Evolutionary conservation across 2,888 invertebrate genomes (phyloP), one percentile per base, ranked within the genome.

Genomic region (Mesochorus sp.): DNA sequence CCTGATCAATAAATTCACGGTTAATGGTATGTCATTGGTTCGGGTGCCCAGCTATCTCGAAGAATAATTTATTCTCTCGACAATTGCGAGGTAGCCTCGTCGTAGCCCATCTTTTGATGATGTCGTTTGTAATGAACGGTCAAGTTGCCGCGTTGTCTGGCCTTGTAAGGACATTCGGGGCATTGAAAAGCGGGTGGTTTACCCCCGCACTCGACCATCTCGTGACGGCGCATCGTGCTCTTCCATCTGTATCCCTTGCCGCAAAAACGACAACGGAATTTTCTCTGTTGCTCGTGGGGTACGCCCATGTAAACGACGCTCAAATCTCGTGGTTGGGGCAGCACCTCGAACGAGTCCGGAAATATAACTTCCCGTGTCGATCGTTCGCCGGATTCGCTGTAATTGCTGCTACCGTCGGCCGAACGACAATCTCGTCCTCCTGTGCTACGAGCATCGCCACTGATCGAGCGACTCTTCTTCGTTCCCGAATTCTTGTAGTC

Each of bases 241-340:
- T 96, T 96, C 96, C 96, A 96, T 85, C 96, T 94, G 91, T 97
- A 97, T 82, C 95, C 94, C 91, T 96, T 96, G 80, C 96, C 96
- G 91, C 97, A 97, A 89, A 96, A 96, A 61, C 95, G 93, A 88
- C 96, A 96, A 57, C 95, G 94, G 91, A 96, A 96, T 87, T 95
- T 94, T 2, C 94, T 91, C 83, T 92, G 91, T 28, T 93, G 92
- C 85, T 93, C 94, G 88, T 93, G 87, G 53, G 92, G 91, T 47
- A 92, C 92, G 26, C 91, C 91, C 86, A 92, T 92, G 84, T 91
- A 91, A 47, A 91, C 90, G 74, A 87, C 85, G 81, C 90, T 91
- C 21, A 89, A 82, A 67, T 91, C 91, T 4, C 88, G 84, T 0
- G 89, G 89, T 72, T 90, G 91, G 8, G 89, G 93, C 86, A 84